Evolutionary conservation across 2,113 vertebrate species (phyloP).

Genomic region (Mormyrus iriodes): DNA sequence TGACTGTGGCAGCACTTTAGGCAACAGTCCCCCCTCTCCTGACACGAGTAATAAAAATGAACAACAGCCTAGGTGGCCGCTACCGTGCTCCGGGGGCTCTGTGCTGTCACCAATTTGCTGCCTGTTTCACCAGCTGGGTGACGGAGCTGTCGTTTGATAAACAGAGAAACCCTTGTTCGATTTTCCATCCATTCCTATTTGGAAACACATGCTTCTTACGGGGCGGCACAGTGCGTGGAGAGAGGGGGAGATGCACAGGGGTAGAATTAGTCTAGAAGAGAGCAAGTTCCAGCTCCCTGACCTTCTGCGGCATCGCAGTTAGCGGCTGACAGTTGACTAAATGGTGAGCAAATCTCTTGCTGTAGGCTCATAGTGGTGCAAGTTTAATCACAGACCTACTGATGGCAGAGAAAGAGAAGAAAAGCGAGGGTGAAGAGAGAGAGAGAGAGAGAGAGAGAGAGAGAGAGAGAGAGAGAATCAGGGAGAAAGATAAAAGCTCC

Average conservation of each 20-base stretch:
- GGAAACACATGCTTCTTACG: slow-evolving; percentile 64
- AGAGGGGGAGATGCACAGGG: slow-evolving; percentile 13
- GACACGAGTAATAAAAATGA: slow-evolving; percentile 52
- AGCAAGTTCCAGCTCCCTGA: slow-evolving; percentile 31
- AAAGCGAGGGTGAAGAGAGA: slow-evolving; percentile 27
- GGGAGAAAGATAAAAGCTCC: neutral
- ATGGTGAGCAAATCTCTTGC: slow-evolving; percentile 28
- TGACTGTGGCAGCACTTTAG: slow-evolving; percentile 25
- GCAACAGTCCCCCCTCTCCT: slow-evolving; percentile 34
- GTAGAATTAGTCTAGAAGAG: slow-evolving; percentile 27
- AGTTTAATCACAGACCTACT: slow-evolving; percentile 38
- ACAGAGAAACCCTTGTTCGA: slow-evolving; percentile 67
- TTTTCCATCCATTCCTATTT: slow-evolving; percentile 73
- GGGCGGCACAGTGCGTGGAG: slow-evolving; percentile 39
- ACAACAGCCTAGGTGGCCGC: slow-evolving; percentile 38
- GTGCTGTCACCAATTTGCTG: slow-evolving; percentile 61
- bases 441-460: slow-evolving; percentile 33
- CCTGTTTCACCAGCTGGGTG: slow-evolving; percentile 60
- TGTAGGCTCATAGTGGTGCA: slow-evolving; percentile 25
- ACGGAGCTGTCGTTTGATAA: slow-evolving; percentile 71
- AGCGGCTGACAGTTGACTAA: slow-evolving; percentile 42
- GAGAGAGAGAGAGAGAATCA: slow-evolving; percentile 33
- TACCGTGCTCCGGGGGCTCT: slow-evolving; percentile 18
- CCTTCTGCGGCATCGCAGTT: slow-evolving; percentile 31
- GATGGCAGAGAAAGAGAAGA: slow-evolving; percentile 31